Evolutionary conservation across 2,888 invertebrate species (phyloP).

Genomic region (Cheilosia vulpina): DNA sequence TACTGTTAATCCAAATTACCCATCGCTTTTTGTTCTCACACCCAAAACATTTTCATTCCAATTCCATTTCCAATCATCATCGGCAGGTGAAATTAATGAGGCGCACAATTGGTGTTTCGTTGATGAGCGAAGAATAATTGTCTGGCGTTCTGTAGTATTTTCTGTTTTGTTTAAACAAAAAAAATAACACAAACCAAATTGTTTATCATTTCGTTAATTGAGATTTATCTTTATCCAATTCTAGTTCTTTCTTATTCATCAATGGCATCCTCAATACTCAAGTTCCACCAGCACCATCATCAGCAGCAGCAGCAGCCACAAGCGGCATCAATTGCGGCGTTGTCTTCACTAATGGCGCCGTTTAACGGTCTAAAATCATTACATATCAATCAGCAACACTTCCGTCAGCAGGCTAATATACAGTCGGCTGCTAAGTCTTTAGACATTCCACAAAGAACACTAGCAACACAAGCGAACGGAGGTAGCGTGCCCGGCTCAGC

Average conservation of each 20-base stretch:
- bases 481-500: constrained; percentile 61
- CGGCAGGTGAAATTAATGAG: constrained; percentile 65
- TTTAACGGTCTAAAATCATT: constrained; percentile 80
- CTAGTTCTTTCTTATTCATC: constrained; percentile 67
- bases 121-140: constrained; percentile 67
- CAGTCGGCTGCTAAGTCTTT: constrained; percentile 77
- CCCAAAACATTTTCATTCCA: constrained; percentile 21
- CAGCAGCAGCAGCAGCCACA: constrained; percentile 75
- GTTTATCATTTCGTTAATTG: constrained; percentile 69
- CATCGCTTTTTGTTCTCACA: constrained; percentile 10
- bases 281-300: constrained; percentile 66
- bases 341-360: constrained; percentile 78
- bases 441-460: constrained; percentile 77
- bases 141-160: constrained; percentile 48
- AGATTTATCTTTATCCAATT: constrained; percentile 58
- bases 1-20: constrained; percentile 76
- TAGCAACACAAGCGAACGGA: constrained; percentile 53
- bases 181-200: constrained; percentile 52
- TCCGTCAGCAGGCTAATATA: constrained; percentile 75
- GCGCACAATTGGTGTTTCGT: constrained; percentile 57
- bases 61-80: constrained; percentile 32
- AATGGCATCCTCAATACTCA: constrained; percentile 64
- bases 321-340: constrained; percentile 75
- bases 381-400: constrained; percentile 78
- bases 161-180: constrained; percentile 63